phyloP scores from a whole-genome alignment of 2,888 invertebrate species.

The Thereva unica region DNA sequence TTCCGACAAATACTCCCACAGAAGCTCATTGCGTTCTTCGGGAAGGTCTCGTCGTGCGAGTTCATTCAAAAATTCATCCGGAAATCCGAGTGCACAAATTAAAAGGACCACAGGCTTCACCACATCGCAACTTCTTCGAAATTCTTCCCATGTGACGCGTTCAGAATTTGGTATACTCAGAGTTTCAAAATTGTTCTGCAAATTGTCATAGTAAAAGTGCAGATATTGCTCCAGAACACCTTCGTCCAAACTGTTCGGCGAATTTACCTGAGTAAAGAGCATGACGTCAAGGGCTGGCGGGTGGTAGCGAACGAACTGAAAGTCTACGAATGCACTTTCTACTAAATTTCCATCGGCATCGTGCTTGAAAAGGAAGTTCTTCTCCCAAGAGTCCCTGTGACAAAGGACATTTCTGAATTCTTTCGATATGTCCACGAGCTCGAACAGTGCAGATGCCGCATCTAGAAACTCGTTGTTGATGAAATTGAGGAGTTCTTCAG shows the following conservation, averaged over 20 bases:
- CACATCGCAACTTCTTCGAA: constrained; percentile 51
- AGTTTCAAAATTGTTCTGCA: constrained; percentile 48
- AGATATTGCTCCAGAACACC: constrained; percentile 43
- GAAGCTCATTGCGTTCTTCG: no score
- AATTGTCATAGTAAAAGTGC: constrained; percentile 46
- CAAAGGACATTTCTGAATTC: constrained; percentile 59
- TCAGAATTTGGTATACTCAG: constrained; percentile 31
- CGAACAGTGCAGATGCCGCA: constrained; percentile 47
- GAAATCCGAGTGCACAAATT: constrained; percentile 54
- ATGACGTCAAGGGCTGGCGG: constrained; percentile 54
- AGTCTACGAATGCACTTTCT: constrained; percentile 53
- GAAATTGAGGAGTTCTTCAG: constrained; percentile 44
- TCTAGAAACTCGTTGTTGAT: constrained; percentile 48
- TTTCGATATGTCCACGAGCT: constrained; percentile 51
- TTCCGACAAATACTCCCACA: no score
- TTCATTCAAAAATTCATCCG: constrained; percentile 51
- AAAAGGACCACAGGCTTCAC: constrained; percentile 54
- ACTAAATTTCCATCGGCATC: constrained; percentile 43
- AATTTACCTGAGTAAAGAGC: constrained; percentile 50
- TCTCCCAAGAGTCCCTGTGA: constrained; percentile 57
- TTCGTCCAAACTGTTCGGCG: constrained; percentile 44
- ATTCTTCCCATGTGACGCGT: constrained; percentile 51
- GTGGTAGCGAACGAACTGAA: constrained; percentile 53
- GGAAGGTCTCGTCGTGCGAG: constrained; percentile 50
- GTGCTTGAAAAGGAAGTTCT: constrained; percentile 52